These are phyloP conservation scores for Catostylus mosaicus DNA, from an alignment of 30 jellyfish, hydroid and myxozoan species.

Conservation along the genomic window DNA sequence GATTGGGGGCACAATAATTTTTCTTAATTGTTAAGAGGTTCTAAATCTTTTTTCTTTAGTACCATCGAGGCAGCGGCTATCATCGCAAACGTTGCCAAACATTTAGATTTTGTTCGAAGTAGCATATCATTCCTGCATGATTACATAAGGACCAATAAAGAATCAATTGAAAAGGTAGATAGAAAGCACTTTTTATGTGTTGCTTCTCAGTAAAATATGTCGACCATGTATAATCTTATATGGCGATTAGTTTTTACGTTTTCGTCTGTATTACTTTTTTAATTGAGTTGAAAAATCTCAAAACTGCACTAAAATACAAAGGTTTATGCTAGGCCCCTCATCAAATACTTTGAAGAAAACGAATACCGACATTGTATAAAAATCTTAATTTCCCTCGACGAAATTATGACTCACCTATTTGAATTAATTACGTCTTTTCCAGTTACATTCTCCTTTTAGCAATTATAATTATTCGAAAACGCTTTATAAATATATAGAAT, in stretches of 20 bases:
- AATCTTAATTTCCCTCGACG: too few species aligned
- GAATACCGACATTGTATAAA: too few species aligned
- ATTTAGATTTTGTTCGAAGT: slow-evolving; percentile 71
- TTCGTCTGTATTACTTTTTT: too few species aligned
- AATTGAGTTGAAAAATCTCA: too few species aligned
- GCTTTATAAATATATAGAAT: too few species aligned
- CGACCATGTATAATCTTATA: background rate
- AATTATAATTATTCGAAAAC: too few species aligned
- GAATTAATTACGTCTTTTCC: too few species aligned
- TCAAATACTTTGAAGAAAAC: too few species aligned
- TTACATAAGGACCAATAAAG: slow-evolving; percentile 32
- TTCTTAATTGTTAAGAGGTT: background rate
- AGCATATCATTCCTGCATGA: slow-evolving; percentile 56
- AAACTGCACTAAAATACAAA: background rate
- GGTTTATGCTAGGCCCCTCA: background rate
- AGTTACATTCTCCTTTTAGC: too few species aligned
- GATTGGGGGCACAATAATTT: background rate
- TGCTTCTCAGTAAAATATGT: too few species aligned
- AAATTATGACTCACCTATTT: too few species aligned
- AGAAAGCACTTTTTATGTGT: background rate
- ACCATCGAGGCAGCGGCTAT: slow-evolving; percentile 82
- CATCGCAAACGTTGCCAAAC: slow-evolving; percentile 79
- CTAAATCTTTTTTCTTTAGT: slow-evolving; percentile 30
- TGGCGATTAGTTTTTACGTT: background rate
- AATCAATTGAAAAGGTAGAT: slow-evolving; percentile 37